A percentile compares a stretch with the other conserved stretches of the same genome.
These are phyloP conservation scores for Suncus etruscus DNA, from an alignment of 2,113 vertebrate species.

Conservation along the genomic window DNA sequence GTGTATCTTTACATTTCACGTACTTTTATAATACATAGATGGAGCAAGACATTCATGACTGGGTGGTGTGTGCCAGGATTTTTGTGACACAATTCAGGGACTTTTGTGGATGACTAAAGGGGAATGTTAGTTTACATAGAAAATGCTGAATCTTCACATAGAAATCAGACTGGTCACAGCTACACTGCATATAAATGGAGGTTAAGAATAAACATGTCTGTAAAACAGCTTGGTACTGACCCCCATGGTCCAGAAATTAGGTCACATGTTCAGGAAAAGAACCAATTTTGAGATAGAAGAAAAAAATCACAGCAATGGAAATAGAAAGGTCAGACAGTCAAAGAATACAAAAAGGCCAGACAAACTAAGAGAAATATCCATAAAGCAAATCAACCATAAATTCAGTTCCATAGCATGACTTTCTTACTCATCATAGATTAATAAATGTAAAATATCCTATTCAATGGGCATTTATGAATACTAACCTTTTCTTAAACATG, in stretches of 20 bases:
- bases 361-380: not conserved
- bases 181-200: not conserved
- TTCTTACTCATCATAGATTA: not conserved
- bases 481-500: not conserved
- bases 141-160: slow-evolving; percentile 25
- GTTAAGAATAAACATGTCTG: not conserved
- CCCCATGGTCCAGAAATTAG: not conserved
- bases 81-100: not conserved
- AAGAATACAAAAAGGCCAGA: not conserved
- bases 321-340: not conserved
- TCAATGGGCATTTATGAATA: not conserved
- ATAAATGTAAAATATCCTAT: not conserved
- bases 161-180: not conserved
- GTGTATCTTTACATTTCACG: not conserved
- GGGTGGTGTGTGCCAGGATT: not conserved
- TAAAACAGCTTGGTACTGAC: not conserved
- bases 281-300: not conserved
- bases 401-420: not conserved
- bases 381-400: not conserved
- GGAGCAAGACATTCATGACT: not conserved
- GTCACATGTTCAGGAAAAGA: not conserved
- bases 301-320: not conserved
- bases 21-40: not conserved
- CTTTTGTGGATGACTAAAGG: not conserved
- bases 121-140: not conserved